phyloP scores from a whole-genome alignment of 2,797 vertebrate genomes.

The Urocyon cinereoargenteus region DNA sequence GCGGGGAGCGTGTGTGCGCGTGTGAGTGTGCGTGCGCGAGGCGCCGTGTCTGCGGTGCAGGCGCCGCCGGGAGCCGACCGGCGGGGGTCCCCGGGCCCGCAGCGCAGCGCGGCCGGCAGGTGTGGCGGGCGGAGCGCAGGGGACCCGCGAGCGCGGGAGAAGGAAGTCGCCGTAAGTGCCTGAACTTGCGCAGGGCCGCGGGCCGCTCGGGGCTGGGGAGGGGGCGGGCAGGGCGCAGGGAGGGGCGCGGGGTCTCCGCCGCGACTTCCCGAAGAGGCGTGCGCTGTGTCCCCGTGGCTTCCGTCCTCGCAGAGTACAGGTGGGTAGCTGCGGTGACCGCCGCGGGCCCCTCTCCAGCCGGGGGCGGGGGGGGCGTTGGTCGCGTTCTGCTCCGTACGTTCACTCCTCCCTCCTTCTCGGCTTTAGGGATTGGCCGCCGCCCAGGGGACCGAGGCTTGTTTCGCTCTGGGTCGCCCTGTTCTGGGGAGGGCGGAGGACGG shows the following conservation, averaged over 20 bases:
- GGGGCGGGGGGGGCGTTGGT: background rate
- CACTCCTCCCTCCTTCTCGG: background rate
- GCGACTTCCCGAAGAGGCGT: background rate
- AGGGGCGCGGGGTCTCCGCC: slow-evolving; percentile 57
- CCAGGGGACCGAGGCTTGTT: background rate
- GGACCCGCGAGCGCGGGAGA: slow-evolving; percentile 89
- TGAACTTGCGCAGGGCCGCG: slow-evolving; percentile 85
- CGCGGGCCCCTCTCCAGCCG: background rate
- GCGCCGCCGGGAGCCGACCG: slow-evolving; percentile 90
- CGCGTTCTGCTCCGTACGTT: background rate
- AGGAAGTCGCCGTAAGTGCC: slow-evolving; percentile 93
- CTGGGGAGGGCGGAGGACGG: background rate
- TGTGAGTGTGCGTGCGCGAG: slow-evolving; percentile 88
- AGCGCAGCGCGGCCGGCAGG: slow-evolving; percentile 88
- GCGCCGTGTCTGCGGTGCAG: slow-evolving; percentile 91
- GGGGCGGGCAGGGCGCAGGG: slow-evolving; percentile 59
- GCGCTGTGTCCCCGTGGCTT: slow-evolving; percentile 70
- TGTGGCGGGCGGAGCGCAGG: slow-evolving; percentile 87
- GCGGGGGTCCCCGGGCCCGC: slow-evolving; percentile 90
- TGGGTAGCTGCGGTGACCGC: slow-evolving; percentile 41
- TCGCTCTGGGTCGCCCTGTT: background rate
- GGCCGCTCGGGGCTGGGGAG: slow-evolving; percentile 59
- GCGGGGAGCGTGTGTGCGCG: slow-evolving; percentile 84
- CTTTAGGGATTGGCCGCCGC: slow-evolving; percentile 45
- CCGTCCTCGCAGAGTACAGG: slow-evolving; percentile 8